Percentiles rank a stretch among this genome's conserved stretches.
phyloP scores from a whole-genome alignment of 2,888 invertebrate genomes.

The Mantis religiosa region DNA sequence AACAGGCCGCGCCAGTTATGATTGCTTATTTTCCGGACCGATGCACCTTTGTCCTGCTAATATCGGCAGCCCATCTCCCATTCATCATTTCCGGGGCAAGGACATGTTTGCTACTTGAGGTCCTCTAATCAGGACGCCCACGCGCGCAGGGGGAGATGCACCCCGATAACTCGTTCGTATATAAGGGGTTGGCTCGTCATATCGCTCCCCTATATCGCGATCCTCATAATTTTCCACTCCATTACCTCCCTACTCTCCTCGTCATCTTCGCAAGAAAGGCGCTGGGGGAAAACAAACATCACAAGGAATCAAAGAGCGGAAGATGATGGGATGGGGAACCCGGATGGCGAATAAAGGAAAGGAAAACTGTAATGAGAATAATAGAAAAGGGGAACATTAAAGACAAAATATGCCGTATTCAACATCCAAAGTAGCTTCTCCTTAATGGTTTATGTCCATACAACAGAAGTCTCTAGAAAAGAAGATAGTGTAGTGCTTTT shows the following conservation, averaged over 20 bases:
- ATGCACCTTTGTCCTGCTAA: not conserved
- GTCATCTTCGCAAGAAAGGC: not conserved
- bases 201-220: slow-evolving; percentile 11
- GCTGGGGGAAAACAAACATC: not conserved
- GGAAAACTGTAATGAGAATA: not conserved
- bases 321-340: not conserved
- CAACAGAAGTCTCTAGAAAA: not conserved
- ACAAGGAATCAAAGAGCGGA: not conserved
- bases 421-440: not conserved
- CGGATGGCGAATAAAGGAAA: not conserved
- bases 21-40: not conserved
- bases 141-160: not conserved
- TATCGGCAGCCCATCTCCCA: not conserved
- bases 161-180: not conserved
- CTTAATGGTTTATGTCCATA: not conserved
- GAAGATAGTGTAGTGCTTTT: not conserved
- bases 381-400: not conserved
- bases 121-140: not conserved
- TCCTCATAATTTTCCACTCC: slow-evolving; percentile 28
- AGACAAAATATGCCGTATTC: not conserved
- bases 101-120: not conserved
- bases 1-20: not conserved
- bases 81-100: not conserved
- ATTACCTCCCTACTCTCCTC: slow-evolving; percentile 15
- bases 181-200: slow-evolving; percentile 4